Base-by-base conservation (phyloP, 2,113 vertebrate genomes). In the Actenoides lindsayi region DNA sequence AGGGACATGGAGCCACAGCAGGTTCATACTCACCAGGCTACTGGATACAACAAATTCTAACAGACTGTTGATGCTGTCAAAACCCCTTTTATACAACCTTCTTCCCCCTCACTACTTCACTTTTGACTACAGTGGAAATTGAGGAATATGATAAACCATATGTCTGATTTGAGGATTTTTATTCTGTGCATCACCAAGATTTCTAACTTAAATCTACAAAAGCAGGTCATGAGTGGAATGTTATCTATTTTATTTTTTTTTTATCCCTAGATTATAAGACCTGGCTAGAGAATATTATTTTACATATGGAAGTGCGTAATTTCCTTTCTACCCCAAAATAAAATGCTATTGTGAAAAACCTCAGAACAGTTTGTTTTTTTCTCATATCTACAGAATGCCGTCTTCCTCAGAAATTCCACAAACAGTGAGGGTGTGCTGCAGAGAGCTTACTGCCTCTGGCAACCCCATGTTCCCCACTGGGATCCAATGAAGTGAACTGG, bases 401-500 rank as follows among this genome's bases (percentile, higher is more conserved):
- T 83, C 42, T 91, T 11, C 63, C 33, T 85, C 59, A 88, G 46
- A 95, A 91, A 80, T 85, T 95, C 46, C 9, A 4, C 4, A 9
- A 81, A 51, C 14, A 63, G 15, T 80, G 41, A 14, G 5, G 14
- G 6, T 73, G 63, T 53, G 48, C 19, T 86, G 28, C 42, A 81
- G 74, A 91, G 37, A 93, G 31, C 11, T 88, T 70, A 70, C 18
- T 80, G 78, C 92, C 67, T 59, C 50, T 88, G 78, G 85, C 51
- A 59, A 83, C 67, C 19, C 35, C 24, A 4, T 67, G 41, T 39
- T 93, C 24, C 41, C 78, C 2, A 1, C 28, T 54, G 85, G 37
- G 63, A 94, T 70, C 16, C 46, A 70, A 37, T 70, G 62, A 95
- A 90, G 21, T 89, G 70, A 95, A 63, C 75, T 74, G 70, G 67